A percentile compares a stretch with the other conserved stretches of the same genome.
These are phyloP conservation scores for Petrocephalus schoutedeni DNA, from an alignment of 2,797 vertebrate species.

Conservation along the genomic window DNA sequence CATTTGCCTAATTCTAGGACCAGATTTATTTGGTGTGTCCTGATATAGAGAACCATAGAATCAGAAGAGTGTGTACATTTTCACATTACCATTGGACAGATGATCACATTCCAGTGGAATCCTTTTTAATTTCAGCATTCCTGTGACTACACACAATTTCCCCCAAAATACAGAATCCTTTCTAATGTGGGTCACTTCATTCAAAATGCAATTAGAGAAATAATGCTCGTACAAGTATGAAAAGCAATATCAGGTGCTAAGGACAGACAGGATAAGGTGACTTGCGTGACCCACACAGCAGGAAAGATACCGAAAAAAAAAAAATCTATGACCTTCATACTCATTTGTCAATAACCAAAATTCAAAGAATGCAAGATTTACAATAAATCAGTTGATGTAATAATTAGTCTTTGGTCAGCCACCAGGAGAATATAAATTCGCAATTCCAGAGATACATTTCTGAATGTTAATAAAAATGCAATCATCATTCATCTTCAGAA, in stretches of 20 bases:
- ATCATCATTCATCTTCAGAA: neutral
- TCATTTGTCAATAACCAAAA: neutral
- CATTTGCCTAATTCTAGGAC: neutral
- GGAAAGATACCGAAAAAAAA: neutral
- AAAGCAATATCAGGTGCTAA: neutral
- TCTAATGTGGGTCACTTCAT: neutral
- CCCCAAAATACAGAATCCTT: neutral
- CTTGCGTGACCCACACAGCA: neutral
- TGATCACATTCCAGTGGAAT: neutral
- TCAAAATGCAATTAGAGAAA: neutral
- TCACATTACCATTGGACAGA: neutral
- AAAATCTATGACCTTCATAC: conserved; percentile 8
- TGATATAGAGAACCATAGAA: neutral
- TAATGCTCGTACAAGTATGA: neutral
- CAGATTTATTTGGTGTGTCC: neutral
- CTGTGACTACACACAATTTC: neutral
- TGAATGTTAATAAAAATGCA: neutral
- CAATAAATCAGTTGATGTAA: neutral
- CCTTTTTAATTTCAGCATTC: neutral
- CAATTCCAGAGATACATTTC: neutral
- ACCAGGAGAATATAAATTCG: conserved; percentile 3
- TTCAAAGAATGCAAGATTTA: neutral
- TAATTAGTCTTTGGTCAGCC: conserved; percentile 4
- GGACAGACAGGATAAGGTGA: neutral
- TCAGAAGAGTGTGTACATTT: neutral